Conservation (phyloP, 2,888 invertebrate genomes). For the Arge pagana region DNA sequence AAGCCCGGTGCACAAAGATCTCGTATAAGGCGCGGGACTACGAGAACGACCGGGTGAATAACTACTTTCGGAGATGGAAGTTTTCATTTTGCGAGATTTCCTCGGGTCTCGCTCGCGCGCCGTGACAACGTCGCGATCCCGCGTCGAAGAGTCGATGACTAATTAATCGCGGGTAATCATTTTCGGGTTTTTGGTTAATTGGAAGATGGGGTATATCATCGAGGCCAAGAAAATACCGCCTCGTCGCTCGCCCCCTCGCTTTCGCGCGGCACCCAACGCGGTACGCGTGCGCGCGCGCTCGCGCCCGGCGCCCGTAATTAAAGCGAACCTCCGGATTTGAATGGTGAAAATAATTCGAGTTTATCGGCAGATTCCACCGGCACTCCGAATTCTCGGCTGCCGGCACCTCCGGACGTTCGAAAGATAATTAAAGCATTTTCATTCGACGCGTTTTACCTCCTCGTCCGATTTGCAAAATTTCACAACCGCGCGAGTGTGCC, state of each 20-base stretch:
- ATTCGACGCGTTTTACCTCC: slow-evolving; percentile 8
- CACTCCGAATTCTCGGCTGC: not conserved
- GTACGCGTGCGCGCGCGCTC: too few species aligned
- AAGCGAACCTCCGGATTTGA: too few species aligned
- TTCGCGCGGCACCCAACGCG: too few species aligned
- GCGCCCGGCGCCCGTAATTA: too few species aligned
- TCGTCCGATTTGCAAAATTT: slow-evolving; percentile 10
- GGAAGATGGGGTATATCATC: too few species aligned
- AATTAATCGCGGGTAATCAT: too few species aligned
- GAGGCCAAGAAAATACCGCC: too few species aligned
- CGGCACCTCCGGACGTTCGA: slow-evolving; percentile 6
- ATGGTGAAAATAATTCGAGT: slow-evolving; percentile 12
- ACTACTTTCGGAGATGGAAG: slow-evolving; percentile 16
- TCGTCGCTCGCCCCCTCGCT: too few species aligned
- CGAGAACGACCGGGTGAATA: slow-evolving; percentile 6
- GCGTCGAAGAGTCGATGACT: too few species aligned
- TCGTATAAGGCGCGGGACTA: slow-evolving; percentile 14
- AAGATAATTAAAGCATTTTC: slow-evolving; percentile 17
- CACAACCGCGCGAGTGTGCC: not conserved
- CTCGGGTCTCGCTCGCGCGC: too few species aligned
- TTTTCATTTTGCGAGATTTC: slow-evolving; percentile 20
- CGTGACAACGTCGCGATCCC: too few species aligned
- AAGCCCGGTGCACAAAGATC: slow-evolving; percentile 19
- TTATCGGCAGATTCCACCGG: not conserved
- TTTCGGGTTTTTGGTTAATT: too few species aligned